These are phyloP conservation scores for Otolemur crassicaudatus DNA, from an alignment of 2,797 vertebrate species.

Conservation along the genomic window DNA sequence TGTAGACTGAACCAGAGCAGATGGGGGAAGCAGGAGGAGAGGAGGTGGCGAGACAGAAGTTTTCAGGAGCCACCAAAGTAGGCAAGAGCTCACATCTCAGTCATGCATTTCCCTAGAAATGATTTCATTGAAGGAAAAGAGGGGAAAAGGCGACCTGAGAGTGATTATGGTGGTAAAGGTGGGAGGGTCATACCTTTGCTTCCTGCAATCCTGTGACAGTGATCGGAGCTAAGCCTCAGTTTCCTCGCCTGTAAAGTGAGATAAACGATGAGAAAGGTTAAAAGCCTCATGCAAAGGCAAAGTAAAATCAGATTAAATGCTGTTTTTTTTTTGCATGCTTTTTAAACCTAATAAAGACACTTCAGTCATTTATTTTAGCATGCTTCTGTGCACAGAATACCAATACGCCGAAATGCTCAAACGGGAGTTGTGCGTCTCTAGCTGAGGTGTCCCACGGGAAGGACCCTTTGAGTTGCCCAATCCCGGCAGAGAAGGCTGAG, in stretches of 20 bases:
- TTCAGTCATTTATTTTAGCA: background rate
- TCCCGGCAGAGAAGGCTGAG: background rate
- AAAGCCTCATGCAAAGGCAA: background rate
- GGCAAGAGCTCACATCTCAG: background rate
- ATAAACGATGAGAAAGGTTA: background rate
- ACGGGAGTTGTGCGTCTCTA: background rate
- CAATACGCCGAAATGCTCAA: constrained; percentile 29
- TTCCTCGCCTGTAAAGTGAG: constrained; percentile 1
- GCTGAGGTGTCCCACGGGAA: background rate
- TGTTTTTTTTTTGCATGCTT: background rate
- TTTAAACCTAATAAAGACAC: background rate
- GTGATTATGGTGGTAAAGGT: background rate
- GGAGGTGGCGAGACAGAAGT: background rate
- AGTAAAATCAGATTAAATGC: background rate
- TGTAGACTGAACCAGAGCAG: background rate
- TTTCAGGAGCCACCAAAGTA: background rate
- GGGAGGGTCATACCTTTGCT: background rate
- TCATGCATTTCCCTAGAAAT: background rate
- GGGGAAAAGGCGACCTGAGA: background rate
- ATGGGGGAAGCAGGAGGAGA: background rate
- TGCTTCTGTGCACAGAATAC: background rate
- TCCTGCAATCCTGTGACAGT: background rate
- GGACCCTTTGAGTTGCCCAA: background rate
- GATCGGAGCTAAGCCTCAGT: background rate
- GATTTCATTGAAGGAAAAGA: background rate